Conservation (phyloP, 2,113 vertebrate species). For the Arvicanthis niloticus region DNA sequence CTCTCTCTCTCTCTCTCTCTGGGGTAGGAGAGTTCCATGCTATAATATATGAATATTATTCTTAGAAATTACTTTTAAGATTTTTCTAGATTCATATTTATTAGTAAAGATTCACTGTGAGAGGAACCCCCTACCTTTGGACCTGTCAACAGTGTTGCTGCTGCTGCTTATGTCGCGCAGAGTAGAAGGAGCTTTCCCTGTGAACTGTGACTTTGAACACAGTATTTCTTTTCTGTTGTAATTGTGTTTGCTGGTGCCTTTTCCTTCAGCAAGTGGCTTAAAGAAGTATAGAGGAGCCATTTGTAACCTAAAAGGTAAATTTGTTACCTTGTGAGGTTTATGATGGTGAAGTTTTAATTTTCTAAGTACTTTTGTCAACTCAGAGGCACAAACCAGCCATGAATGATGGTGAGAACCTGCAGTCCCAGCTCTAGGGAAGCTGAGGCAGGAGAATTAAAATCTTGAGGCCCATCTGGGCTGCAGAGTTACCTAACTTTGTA, state of each 20-base stretch:
- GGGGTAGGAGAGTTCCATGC: no score
- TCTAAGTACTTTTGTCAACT: background rate
- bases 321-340: background rate
- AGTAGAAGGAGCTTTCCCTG: background rate
- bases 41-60: background rate
- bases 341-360: conserved; percentile 13
- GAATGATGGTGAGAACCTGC: background rate
- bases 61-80: background rate
- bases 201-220: background rate
- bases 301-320: conserved; percentile 1
- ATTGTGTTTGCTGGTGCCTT: background rate
- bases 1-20: no score
- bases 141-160: background rate
- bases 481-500: background rate
- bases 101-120: background rate
- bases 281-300: background rate
- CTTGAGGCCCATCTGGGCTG: background rate
- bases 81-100: conserved; percentile 40
- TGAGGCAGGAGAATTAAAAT: background rate
- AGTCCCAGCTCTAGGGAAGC: background rate
- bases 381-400: background rate
- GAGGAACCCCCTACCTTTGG: background rate
- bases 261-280: background rate
- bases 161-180: background rate
- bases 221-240: background rate